phyloP scores from a whole-genome alignment of 1,140 invertebrate genomes.

The Achatina immaculata region DNA sequence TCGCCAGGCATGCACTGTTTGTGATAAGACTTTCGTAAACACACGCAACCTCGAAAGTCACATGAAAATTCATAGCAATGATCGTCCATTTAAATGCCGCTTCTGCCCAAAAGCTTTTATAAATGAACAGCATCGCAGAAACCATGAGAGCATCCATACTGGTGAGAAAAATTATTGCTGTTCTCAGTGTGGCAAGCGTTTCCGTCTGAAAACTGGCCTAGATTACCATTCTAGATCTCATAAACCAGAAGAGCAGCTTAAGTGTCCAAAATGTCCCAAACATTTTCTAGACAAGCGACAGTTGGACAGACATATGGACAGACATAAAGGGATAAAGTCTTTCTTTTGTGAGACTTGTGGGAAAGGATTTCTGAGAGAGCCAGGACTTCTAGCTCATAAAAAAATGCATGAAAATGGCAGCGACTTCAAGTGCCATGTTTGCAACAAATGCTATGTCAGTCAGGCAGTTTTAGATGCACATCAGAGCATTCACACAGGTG shows the following conservation, averaged over 20 bases:
- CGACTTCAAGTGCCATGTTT: conserved; percentile 81
- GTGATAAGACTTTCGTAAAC: background rate
- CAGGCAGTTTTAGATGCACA: conserved; percentile 96
- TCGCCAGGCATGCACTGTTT: background rate
- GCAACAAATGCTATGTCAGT: conserved; percentile 95
- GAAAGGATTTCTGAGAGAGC: conserved; percentile 47
- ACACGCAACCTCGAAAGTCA: conserved; percentile 7
- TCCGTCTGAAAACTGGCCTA: background rate
- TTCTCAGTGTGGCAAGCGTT: conserved; percentile 24
- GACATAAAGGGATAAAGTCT: conserved; percentile 86
- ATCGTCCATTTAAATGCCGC: conserved; percentile 1
- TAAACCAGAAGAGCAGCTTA: conserved; percentile 13
- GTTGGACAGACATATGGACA: conserved; percentile 70
- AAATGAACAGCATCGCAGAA: background rate
- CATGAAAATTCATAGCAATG: conserved; percentile 20
- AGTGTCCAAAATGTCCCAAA: conserved; percentile 31
- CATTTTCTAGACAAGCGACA: conserved; percentile 1
- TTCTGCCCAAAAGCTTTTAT: conserved; percentile 18
- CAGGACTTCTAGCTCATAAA: conserved; percentile 42
- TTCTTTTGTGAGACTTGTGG: conserved; percentile 76
- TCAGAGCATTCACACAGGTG: conserved; percentile 84
- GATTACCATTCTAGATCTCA: conserved; percentile 16
- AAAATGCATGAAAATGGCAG: conserved; percentile 34
- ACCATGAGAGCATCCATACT: conserved; percentile 17
- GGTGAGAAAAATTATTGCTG: conserved; percentile 20